These are phyloP conservation scores for Oxyruncus cristatus DNA, from an alignment of 2,113 vertebrate genomes.

Conservation along the genomic window DNA sequence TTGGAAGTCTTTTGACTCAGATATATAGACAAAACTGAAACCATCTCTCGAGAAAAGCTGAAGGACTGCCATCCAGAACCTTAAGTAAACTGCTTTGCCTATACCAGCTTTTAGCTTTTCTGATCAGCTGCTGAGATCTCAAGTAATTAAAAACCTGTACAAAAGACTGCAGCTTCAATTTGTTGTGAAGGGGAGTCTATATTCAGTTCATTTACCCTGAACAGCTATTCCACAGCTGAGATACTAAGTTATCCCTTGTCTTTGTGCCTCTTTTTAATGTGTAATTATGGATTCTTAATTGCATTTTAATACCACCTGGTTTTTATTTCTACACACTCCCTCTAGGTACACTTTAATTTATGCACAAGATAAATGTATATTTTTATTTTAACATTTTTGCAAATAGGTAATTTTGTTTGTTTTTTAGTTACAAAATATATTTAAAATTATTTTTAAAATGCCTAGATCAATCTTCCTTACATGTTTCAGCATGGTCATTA, in stretches of 20 bases:
- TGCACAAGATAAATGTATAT: background rate
- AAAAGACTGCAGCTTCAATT: background rate
- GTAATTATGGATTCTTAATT: conserved; percentile 28
- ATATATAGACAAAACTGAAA: background rate
- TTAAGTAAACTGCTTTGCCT: conserved; percentile 11
- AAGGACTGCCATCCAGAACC: background rate
- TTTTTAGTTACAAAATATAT: background rate
- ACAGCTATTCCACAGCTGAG: background rate
- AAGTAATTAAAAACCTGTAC: conserved; percentile 41
- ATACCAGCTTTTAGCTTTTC: background rate
- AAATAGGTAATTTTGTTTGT: background rate
- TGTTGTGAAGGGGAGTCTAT: background rate
- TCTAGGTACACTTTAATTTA: background rate
- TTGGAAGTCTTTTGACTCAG: background rate
- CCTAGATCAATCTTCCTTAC: background rate
- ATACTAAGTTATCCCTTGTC: background rate
- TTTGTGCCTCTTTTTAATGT: background rate
- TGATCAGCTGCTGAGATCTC: conserved; percentile 26
- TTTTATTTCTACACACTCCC: background rate
- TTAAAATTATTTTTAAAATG: background rate
- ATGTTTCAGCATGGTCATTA: background rate
- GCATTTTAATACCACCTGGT: background rate
- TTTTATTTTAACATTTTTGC: background rate
- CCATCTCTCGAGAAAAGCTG: conserved; percentile 25
- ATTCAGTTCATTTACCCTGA: background rate